Evolutionary conservation across 1,140 invertebrate genomes (phyloP).

Genomic region (Calliphora vicina): DNA sequence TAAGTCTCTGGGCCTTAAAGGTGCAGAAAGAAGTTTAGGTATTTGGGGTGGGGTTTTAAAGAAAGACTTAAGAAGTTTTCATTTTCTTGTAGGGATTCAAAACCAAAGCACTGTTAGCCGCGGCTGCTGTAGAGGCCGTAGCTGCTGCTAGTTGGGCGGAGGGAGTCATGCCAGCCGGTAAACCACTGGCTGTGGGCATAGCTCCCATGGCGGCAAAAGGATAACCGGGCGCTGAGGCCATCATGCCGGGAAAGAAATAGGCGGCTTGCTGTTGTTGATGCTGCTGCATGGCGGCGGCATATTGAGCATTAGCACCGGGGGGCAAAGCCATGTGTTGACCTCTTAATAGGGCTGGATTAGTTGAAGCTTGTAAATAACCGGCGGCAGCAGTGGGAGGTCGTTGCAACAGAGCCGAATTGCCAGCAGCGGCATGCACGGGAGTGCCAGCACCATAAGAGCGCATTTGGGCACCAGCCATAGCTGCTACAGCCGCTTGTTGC

Average conservation of each 20-base stretch:
- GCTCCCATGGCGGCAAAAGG: slow-evolving; percentile 48
- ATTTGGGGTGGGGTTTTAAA: background rate
- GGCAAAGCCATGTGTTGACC: slow-evolving; percentile 37
- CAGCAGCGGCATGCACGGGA: slow-evolving; percentile 49
- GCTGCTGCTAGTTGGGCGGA: slow-evolving; percentile 43
- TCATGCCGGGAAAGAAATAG: slow-evolving; percentile 54
- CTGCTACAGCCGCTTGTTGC: slow-evolving; percentile 43
- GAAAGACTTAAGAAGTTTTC: slow-evolving; percentile 78
- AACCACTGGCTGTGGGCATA: slow-evolving; percentile 42
- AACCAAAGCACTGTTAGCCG: slow-evolving; percentile 69
- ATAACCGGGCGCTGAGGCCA: slow-evolving; percentile 41
- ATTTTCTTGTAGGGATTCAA: slow-evolving; percentile 86
- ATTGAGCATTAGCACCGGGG: slow-evolving; percentile 62
- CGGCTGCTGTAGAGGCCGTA: slow-evolving; percentile 55
- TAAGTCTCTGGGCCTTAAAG: too few relatives aligned
- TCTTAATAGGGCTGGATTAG: slow-evolving; percentile 58
- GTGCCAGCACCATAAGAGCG: slow-evolving; percentile 50
- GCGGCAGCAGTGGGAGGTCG: slow-evolving; percentile 66
- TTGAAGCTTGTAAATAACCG: slow-evolving; percentile 67
- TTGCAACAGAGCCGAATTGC: slow-evolving; percentile 49
- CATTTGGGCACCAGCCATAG: slow-evolving; percentile 37
- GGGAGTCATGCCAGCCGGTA: slow-evolving; percentile 44
- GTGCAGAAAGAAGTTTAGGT: too few relatives aligned
- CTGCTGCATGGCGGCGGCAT: slow-evolving; percentile 57
- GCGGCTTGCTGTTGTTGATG: slow-evolving; percentile 43